Evolutionary conservation across 2,797 vertebrate genomes (phyloP), one percentile per base, ranked within the genome.

Genomic region (Botia kubotai): DNA sequence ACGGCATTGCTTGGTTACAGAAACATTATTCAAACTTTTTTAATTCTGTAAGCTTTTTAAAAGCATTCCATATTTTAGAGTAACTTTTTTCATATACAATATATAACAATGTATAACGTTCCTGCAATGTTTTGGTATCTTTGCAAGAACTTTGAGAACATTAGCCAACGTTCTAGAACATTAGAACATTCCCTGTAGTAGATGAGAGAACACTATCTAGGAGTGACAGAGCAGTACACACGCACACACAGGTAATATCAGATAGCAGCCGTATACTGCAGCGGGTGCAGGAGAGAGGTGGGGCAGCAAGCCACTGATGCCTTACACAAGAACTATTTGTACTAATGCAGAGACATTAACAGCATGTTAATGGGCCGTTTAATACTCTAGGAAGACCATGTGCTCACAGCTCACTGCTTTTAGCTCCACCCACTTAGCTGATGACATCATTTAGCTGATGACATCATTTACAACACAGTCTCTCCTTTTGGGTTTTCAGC

Each of bases 261-360:
- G 52, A 73, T 68, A 39, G 71, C 72, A 73, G 67, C 23, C 43
- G 39, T 63, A 82, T 72, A 71, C 79, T 82, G 82, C 80, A 84
- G 69, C 74, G 46, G 14, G 53, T 52, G 50, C 17, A 77, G 63
- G 43, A 39, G 57, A 79, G 76, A 77, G 60, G 23, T 36, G 53
- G 26, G 21, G 48, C 66, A 46, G 68, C 8, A 39, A 58, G 26
- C 39, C 50, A 52, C 29, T 48, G 52, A 57, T 57, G 67, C 50
- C 8, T 23, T 23, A n/a, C 43, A 82, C 23, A 60, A 80, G 39
- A 67, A 62, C 13, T 69, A n/a, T 50, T 58, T 53, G 14, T 71
- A 43, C 57, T 66, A 69, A 77, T 33, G 53, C 71, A 52, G 16
- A 63, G 16, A 60, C 43, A 50, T 60, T 29, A 65, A 75, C 65